Conservation (phyloP, 2,888 invertebrate species). For the Acrobeloides nanus region DNA sequence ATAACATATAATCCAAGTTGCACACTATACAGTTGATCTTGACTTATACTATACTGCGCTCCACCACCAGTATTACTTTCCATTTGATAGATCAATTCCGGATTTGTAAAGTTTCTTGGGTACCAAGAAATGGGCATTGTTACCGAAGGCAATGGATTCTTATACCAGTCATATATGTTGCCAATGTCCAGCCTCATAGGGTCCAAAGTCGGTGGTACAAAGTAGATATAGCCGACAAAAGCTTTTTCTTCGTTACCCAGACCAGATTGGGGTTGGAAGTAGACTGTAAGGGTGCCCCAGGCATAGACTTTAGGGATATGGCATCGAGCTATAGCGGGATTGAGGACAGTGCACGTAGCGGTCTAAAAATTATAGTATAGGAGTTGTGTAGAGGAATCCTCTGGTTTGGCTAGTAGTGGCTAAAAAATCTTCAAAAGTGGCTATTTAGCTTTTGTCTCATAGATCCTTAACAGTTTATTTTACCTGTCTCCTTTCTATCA, state of each 20-base stretch:
- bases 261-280: constrained; percentile 49
- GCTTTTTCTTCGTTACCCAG: constrained; percentile 51
- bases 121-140: constrained; percentile 53
- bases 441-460: background rate
- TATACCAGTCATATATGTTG: constrained; percentile 50
- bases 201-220: constrained; percentile 52
- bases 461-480: background rate
- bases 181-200: constrained; percentile 53
- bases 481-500: constrained; percentile 50
- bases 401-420: background rate
- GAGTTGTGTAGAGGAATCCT: background rate
- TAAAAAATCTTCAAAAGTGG: background rate
- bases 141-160: constrained; percentile 41
- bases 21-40: constrained; percentile 46
- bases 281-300: constrained; percentile 53
- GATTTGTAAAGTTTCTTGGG: constrained; percentile 52
- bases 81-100: constrained; percentile 37
- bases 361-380: constrained; percentile 21
- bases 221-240: constrained; percentile 53
- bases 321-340: constrained; percentile 50
- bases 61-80: too few relatives aligned
- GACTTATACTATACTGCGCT: constrained; percentile 34
- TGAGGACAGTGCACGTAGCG: constrained; percentile 45
- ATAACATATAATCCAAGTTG: constrained; percentile 51
- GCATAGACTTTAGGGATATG: constrained; percentile 48